Conservation (phyloP, 2,888 invertebrate species). For the Drosophila ezoana region DNA sequence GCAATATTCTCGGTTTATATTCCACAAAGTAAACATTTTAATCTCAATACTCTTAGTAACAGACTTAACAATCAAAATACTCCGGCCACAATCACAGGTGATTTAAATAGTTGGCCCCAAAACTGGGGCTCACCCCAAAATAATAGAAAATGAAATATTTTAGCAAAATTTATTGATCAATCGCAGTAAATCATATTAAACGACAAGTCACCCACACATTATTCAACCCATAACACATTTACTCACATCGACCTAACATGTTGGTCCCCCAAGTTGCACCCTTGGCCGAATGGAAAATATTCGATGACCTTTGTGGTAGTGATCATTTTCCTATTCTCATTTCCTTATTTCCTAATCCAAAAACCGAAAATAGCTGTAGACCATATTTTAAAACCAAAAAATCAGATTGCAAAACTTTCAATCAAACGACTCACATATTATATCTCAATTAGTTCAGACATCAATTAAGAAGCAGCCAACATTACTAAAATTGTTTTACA, state of each 20-base stretch:
- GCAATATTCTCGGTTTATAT: background rate
- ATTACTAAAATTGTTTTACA: background rate
- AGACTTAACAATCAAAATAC: background rate
- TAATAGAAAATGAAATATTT: background rate
- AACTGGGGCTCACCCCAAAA: background rate
- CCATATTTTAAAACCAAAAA: no score
- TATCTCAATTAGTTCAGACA: no score
- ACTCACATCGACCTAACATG: background rate
- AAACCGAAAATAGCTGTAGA: no score
- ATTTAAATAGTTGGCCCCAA: background rate
- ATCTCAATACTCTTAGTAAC: background rate
- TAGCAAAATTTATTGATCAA: background rate
- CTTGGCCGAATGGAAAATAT: background rate
- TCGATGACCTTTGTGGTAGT: background rate
- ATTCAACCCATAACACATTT: background rate
- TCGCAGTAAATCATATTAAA: background rate
- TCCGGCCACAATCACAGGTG: background rate
- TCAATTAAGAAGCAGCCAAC: background rate
- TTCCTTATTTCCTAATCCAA: no score
- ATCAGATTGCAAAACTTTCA: no score
- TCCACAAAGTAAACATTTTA: background rate
- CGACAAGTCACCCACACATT: background rate
- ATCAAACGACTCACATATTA: no score
- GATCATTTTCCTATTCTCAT: background rate
- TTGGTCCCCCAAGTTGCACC: background rate